Evolutionary conservation across 2,113 vertebrate species (phyloP), one percentile per base, ranked within the genome.

Genomic region (Tricholaema leucomelas): DNA sequence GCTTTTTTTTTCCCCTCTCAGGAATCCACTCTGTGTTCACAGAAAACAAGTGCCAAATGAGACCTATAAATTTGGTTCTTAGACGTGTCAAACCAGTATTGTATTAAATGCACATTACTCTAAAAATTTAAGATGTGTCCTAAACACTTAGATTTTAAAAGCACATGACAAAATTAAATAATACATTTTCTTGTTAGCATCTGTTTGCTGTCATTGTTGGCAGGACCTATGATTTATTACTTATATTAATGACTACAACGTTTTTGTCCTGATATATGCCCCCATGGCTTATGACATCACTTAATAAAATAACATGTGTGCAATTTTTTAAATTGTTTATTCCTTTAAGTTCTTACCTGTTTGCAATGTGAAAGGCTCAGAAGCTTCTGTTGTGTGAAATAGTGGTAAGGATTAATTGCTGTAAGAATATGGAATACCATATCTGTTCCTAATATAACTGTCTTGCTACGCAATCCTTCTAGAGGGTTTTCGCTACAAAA

Each of bases 101-200:
- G 85, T 96, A 97, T 97, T 98, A 97, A 97, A 98, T 97, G 97
- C 92, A 95, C 97, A 97, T 97, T 97, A 97, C 97, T 97, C 97
- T 96, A 97, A 97, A 98, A 97, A 97, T 97, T 97, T 97, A 97
- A 97, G 96, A 97, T 63, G 28, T 97, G 90, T 96, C 96, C 97
- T 97, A 96, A 97, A 97, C 81, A 71, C 90, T 97, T 98, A 94
- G 70, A 93, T 97, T 98, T 97, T 98, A 97, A 96, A 97, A 98
- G 96, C 93, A 92, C 95, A 87, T 87, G 94, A 93, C 95, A 96
- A 96, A 97, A 97, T 97, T 97, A 97, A 98, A 97, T 97, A 97
- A 97, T 97, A 97, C 92, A 94, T 97, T 97, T 98, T 97, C 97
- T 97, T 97, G 96, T 98, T 98, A 98, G 97, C 97, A 97, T 98